Base-by-base conservation (phyloP, 1,140 invertebrate species). In the Tribolium castaneum region DNA sequence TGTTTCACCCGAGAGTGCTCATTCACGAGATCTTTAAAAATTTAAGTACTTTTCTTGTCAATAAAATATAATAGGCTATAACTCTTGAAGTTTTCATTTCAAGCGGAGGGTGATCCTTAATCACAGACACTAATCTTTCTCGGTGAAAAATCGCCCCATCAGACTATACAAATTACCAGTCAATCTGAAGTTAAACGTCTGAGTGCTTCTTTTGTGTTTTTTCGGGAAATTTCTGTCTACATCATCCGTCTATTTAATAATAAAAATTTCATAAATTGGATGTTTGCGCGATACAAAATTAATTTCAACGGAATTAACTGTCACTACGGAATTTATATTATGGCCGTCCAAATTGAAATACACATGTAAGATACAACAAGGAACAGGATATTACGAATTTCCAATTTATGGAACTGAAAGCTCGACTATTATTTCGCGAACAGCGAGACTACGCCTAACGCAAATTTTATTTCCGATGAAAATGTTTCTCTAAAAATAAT, bases 51-150 rank as follows among this genome's bases (percentile, higher is more conserved):
- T 70, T 79, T 77, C 72, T 77, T 81, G 80, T 81, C 78, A 81
- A 81, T 81, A 81, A 80, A 76, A 78, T 80, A 80, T 81, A 81
- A 81, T 81, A 78, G 80, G 76, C 80, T 70, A 81, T 81, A 81
- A 81, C 78, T 81, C 80, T 81, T 71, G 62, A 80, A 77, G 62
- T 78, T 81, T 77, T 77, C 78, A 78, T 81, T 80, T 74, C 56
- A 25, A 76, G 76, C 73, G 52, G 51, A 77, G 74, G 78, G 75
- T 76, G 78, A 70, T 72, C 75, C 76, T 81, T 81, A 81, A 81
- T 80, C 80, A 75, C 70, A 49, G 75, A 74, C 80, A 81, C 80
- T 81, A 81, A 81, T 81, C 80, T 81, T 78, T 12, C 45, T 14
- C 75, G 34, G 73, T 81, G 80, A 81, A 81, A 81, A 81, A 81